phyloP scores from a whole-genome alignment of 2,797 vertebrate genomes.

The Streptopelia turtur region DNA sequence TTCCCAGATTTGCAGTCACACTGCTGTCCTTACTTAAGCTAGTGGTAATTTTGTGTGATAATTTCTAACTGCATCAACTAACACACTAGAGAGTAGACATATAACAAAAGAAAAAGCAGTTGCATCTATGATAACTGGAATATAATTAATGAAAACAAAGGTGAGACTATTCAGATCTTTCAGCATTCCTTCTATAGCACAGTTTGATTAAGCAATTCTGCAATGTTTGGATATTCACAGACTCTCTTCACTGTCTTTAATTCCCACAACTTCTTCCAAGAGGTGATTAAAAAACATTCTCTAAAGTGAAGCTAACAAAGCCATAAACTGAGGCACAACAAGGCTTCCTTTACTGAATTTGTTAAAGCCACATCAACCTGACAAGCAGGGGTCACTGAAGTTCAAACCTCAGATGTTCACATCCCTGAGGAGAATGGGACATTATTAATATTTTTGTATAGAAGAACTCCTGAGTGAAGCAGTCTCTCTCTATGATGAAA shows the following conservation, averaged over 20 bases:
- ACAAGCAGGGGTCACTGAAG: constrained; percentile 71
- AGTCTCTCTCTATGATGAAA: constrained; percentile 68
- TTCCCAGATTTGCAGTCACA: background rate
- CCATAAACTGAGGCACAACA: constrained; percentile 24
- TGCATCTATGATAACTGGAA: background rate
- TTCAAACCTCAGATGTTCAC: constrained; percentile 71
- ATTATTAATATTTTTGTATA: constrained; percentile 78
- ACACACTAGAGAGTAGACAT: background rate
- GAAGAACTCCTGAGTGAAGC: constrained; percentile 59
- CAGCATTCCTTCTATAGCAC: background rate
- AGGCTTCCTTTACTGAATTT: constrained; percentile 60
- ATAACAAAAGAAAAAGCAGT: background rate
- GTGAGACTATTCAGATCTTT: background rate
- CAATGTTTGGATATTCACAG: background rate
- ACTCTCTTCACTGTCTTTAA: background rate
- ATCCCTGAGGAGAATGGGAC: constrained; percentile 64
- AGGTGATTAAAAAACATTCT: constrained; percentile 49
- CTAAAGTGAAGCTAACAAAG: constrained; percentile 4
- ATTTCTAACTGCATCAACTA: background rate
- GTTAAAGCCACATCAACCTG: constrained; percentile 71
- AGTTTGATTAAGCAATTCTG: background rate
- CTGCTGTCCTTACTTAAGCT: background rate
- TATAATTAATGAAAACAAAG: background rate
- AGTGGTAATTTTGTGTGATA: background rate
- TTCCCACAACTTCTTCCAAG: background rate